phyloP scores from a whole-genome alignment of 2,797 vertebrate genomes.

The Microtus agrestis region DNA sequence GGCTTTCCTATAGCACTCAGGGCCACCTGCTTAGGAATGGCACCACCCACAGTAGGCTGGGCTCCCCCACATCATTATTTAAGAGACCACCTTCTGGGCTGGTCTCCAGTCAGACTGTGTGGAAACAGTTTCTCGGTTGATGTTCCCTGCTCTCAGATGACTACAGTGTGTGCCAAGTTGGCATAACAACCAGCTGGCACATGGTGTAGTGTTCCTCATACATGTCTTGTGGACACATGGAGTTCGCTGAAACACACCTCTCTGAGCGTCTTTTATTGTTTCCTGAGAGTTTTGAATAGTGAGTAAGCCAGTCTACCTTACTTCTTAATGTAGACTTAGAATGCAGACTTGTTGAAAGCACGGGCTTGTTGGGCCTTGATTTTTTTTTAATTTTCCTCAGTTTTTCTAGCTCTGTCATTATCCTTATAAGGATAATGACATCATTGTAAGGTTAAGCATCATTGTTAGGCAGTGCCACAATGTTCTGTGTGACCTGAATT shows the following conservation, averaged over 20 bases:
- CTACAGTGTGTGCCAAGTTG: neutral
- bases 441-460: no score
- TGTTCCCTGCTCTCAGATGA: neutral
- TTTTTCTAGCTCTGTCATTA: neutral
- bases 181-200: no score
- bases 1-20: neutral
- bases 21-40: neutral
- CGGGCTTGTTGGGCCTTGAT: neutral
- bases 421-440: neutral
- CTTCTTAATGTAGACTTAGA: conserved; percentile 16
- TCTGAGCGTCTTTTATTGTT: neutral
- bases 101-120: neutral
- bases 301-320: neutral
- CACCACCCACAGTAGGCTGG: neutral
- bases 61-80: neutral
- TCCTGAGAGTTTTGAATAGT: neutral
- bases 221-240: neutral
- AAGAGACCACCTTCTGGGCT: neutral
- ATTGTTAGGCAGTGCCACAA: neutral
- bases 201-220: neutral
- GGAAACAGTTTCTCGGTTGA: neutral
- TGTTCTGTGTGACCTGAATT: neutral
- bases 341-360: neutral
- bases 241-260: neutral
- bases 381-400: neutral